These are phyloP conservation scores for Sicus ferrugineus DNA, from an alignment of 2,888 invertebrate species.

Conservation along the genomic window DNA sequence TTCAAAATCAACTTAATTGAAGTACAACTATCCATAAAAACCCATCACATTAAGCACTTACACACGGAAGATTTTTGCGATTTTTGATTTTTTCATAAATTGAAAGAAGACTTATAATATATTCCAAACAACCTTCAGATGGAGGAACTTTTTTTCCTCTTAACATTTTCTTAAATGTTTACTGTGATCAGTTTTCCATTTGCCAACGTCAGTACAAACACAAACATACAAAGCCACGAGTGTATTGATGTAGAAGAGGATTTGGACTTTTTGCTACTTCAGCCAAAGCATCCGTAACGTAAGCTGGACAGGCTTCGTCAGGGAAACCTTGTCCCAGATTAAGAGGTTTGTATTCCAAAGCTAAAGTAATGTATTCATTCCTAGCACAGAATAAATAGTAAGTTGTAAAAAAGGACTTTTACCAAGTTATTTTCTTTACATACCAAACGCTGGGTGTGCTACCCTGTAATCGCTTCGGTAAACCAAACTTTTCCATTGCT, in stretches of 20 bases:
- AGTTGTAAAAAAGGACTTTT: background rate
- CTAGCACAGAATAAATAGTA: constrained; percentile 65
- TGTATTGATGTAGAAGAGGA: constrained; percentile 88
- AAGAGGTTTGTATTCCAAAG: constrained; percentile 83
- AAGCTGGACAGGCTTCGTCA: constrained; percentile 85
- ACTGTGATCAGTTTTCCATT: too few relatives aligned
- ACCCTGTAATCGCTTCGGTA: constrained; percentile 62
- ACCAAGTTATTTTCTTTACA: constrained; percentile 24
- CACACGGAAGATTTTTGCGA: too few relatives aligned
- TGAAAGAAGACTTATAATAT: background rate
- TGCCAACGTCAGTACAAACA: too few relatives aligned
- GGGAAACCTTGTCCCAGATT: constrained; percentile 97
- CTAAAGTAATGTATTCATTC: constrained; percentile 90
- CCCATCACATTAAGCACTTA: too few relatives aligned
- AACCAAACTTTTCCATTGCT: constrained; percentile 60
- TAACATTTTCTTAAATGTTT: too few relatives aligned
- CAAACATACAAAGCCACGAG: constrained; percentile 85
- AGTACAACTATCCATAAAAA: too few relatives aligned
- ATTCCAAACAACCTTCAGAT: too few relatives aligned
- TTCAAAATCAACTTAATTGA: too few relatives aligned
- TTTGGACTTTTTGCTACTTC: constrained; percentile 74
- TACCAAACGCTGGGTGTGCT: constrained; percentile 63
- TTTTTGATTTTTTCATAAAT: background rate
- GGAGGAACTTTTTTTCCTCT: too few relatives aligned
- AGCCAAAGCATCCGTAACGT: constrained; percentile 80